A percentile compares a stretch with the other conserved stretches of the same genome.
Conservation (phyloP, 1,140 invertebrate species). For the Drosophila ironensis region DNA sequence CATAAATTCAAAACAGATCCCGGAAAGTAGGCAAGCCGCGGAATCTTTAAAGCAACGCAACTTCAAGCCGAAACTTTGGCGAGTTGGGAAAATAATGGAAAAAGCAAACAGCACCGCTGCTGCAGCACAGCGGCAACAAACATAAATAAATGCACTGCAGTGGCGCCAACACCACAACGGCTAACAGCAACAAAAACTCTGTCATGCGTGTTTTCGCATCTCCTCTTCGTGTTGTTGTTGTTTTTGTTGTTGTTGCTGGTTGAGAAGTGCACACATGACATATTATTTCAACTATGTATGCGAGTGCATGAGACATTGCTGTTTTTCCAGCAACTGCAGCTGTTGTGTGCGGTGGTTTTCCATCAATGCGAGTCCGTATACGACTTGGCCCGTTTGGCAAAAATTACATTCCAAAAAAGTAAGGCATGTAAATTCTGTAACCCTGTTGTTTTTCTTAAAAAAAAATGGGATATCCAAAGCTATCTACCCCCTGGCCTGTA, state of each 20-base stretch:
- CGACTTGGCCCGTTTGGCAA: too few species aligned
- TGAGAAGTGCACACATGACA: constrained; percentile 68
- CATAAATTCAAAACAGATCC: constrained; percentile 50
- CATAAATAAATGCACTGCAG: constrained; percentile 60
- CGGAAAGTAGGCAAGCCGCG: constrained; percentile 42
- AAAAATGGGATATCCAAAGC: too few species aligned
- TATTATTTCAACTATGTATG: constrained; percentile 54
- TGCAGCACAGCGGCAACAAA: constrained; percentile 27
- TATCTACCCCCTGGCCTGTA: too few species aligned
- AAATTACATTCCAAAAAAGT: too few species aligned
- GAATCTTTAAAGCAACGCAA: constrained; percentile 27
- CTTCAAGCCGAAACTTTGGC: constrained; percentile 28
- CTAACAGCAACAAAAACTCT: constrained; percentile 25
- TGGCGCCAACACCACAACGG: constrained; percentile 4
- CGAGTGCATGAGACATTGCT: constrained; percentile 4
- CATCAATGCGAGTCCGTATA: background rate
- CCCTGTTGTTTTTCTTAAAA: too few species aligned
- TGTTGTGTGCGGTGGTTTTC: background rate
- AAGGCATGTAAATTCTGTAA: too few species aligned
- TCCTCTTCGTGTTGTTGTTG: background rate
- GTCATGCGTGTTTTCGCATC: constrained; percentile 11
- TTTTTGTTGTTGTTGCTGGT: constrained; percentile 26
- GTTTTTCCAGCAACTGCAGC: background rate
- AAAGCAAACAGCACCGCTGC: constrained; percentile 36
- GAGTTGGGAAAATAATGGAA: constrained; percentile 29